Conservation (phyloP, 30 jellyfish, hydroid and myxozoan species). For the Calvadosia cruxmelitensis region DNA sequence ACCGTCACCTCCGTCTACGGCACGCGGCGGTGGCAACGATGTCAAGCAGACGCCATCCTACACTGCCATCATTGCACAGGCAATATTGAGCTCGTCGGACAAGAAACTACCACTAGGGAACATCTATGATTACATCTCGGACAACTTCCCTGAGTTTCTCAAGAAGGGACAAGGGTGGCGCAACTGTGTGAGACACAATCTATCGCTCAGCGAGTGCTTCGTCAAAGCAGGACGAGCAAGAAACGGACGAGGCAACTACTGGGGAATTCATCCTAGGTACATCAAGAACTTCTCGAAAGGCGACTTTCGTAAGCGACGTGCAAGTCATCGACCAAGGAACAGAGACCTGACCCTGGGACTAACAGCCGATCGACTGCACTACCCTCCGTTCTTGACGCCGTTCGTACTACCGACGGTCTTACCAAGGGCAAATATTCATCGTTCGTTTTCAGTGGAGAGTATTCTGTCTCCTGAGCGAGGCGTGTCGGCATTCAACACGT, state of each 20-base stretch:
- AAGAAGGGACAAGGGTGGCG: slow-evolving; percentile 99
- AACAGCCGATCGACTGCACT: slow-evolving; percentile 43
- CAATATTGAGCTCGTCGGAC: slow-evolving; percentile 86
- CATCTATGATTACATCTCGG: slow-evolving; percentile 89
- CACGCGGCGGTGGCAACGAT: slow-evolving; percentile 2
- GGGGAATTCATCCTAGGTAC: slow-evolving; percentile 98
- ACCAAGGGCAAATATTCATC: slow-evolving; percentile 26
- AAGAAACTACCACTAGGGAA: slow-evolving; percentile 88
- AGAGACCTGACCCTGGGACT: slow-evolving; percentile 66
- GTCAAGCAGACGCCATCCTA: slow-evolving; percentile 70
- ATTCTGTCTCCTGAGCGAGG: slow-evolving; percentile 64
- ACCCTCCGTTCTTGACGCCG: slow-evolving; percentile 49
- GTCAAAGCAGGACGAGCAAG: slow-evolving; percentile 96
- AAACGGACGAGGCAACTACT: slow-evolving; percentile 93
- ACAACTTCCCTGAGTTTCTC: slow-evolving; percentile 83
- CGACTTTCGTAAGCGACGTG: slow-evolving; percentile 85
- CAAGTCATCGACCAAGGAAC: slow-evolving; percentile 90
- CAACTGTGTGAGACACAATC: slow-evolving; percentile 89
- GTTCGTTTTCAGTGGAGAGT: slow-evolving; percentile 65
- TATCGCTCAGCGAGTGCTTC: slow-evolving; percentile 90
- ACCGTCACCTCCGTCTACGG: not conserved
- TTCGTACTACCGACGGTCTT: slow-evolving; percentile 22
- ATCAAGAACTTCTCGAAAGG: slow-evolving; percentile 88
- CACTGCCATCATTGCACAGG: slow-evolving; percentile 96
- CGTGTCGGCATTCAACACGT: slow-evolving; percentile 5